These are phyloP conservation scores for Stenurella melanura DNA, from an alignment of 2,888 invertebrate species.

Conservation along the genomic window DNA sequence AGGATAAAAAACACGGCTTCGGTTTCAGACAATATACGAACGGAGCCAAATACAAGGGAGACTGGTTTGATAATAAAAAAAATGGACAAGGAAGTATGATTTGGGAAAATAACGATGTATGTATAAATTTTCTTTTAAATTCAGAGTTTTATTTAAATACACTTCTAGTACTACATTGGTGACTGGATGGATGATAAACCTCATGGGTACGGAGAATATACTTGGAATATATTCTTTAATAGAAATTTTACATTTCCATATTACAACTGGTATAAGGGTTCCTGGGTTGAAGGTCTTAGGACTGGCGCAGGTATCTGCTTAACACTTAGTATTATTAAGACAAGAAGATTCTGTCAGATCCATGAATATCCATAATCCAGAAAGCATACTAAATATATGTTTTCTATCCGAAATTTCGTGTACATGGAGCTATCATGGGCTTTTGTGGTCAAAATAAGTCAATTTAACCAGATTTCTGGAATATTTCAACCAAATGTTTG, in stretches of 20 bases:
- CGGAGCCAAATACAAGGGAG: conserved; percentile 76
- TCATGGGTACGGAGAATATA: conserved; percentile 78
- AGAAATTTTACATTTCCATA: conserved; percentile 75
- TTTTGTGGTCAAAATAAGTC: too few relatives aligned
- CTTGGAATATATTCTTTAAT: conserved; percentile 76
- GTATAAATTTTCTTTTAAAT: conserved; percentile 4
- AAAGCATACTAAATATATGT: too few relatives aligned
- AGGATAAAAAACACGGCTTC: conserved; percentile 73
- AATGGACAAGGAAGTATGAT: conserved; percentile 78
- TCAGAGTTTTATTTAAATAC: neutral
- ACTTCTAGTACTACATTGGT: conserved; percentile 76
- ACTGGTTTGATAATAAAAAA: conserved; percentile 75
- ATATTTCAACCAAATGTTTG: too few relatives aligned
- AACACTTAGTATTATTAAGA: too few relatives aligned
- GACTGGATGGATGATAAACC: conserved; percentile 77
- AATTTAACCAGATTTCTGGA: too few relatives aligned
- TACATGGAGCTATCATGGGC: too few relatives aligned
- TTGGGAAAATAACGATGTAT: conserved; percentile 79
- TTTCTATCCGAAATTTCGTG: too few relatives aligned
- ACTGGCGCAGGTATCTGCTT: conserved; percentile 53
- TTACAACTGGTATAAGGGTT: conserved; percentile 75
- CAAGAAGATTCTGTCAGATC: too few relatives aligned
- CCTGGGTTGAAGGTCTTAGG: conserved; percentile 75
- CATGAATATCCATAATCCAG: too few relatives aligned
- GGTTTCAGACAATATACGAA: conserved; percentile 76